Evolutionary conservation across 2,113 vertebrate genomes (phyloP), one percentile per base, ranked within the genome.

Genomic region (Spea bombifrons): DNA sequence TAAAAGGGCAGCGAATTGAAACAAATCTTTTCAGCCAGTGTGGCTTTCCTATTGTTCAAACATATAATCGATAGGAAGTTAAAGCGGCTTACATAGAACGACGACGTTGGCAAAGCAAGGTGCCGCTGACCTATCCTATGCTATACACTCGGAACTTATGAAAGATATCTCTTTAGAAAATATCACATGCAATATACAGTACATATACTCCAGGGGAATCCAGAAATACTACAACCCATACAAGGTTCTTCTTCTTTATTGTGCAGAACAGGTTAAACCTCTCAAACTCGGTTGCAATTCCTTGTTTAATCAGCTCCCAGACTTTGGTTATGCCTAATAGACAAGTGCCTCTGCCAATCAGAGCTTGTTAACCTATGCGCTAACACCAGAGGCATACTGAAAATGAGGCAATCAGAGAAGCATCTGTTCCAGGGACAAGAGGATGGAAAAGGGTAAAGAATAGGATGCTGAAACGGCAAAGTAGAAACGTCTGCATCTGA

Each of bases 271-370:
- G 70, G 77, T 79, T 79, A 79, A 79, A 67, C n/a, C 71, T 67
- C 53, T 73, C 70, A 66, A 63, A 53, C 53, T 73, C 59, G 46
- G 70, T 16, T 50, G 43, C 53, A 73, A 73, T 79, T 64, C 67
- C 70, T 65, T 73, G 16, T 49, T 74, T 80, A 68, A 80, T 80
- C 74, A 53, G 71, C 53, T 67, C 64, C 71, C 67, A 61, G 64
- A 43, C 65, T 63, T 80, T 74, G 52, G 78, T 71, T 66, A 50
- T 70, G 61, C 70, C 61, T 80, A 80, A 80, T 71, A 80, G 71
- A 61, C 78, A 80, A 80, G 71, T 74, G 78, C 78, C n/a, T 49
- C 78, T 80, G 64, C 78, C 78, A 80, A 80, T 80, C 78, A 79
- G 77, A 64, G 64, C 77, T 79, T 50, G 69, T 79, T 79, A 79